Conservation (phyloP, 2,113 vertebrate species). For the Thamnaconus septentrionalis region DNA sequence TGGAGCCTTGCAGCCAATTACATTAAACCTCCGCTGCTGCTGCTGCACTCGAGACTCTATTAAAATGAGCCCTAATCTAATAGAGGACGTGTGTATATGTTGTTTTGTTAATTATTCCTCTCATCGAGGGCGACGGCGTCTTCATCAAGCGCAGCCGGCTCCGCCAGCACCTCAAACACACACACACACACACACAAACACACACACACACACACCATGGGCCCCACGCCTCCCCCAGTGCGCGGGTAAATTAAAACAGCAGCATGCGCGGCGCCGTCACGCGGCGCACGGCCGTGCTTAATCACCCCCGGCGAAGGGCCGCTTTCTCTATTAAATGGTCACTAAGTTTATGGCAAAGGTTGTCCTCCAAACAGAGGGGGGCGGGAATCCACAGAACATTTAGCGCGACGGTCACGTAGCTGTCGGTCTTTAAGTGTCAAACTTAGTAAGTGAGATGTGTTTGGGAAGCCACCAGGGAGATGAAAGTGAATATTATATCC, state of each 20-base stretch:
- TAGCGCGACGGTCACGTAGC: conserved; percentile 11
- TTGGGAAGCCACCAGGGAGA: too few relatives aligned
- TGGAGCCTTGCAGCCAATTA: conserved; percentile 65
- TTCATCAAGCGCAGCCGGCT: conserved; percentile 60
- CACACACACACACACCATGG: neutral
- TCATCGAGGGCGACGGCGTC: conserved; percentile 67
- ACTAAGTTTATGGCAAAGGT: conserved; percentile 30
- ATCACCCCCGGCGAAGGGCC: conserved; percentile 37
- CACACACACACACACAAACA: too few relatives aligned
- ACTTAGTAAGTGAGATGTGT: neutral
- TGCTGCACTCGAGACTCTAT: conserved; percentile 57
- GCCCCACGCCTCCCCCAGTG: conserved; percentile 40
- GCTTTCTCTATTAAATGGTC: conserved; percentile 43
- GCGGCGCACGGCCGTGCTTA: conserved; percentile 28
- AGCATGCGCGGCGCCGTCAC: conserved; percentile 26
- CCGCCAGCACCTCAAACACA: too few relatives aligned
- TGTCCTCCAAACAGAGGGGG: neutral
- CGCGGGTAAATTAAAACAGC: conserved; percentile 59
- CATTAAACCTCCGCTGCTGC: conserved; percentile 58
- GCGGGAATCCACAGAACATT: conserved; percentile 21
- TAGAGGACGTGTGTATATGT: conserved; percentile 64
- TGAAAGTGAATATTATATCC: too few relatives aligned
- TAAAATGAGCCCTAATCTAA: conserved; percentile 67
- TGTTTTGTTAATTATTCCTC: conserved; percentile 69
- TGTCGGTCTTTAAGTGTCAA: conserved; percentile 13